Base-by-base conservation (phyloP, 2,888 invertebrate species). In the Morpho helenor region DNA sequence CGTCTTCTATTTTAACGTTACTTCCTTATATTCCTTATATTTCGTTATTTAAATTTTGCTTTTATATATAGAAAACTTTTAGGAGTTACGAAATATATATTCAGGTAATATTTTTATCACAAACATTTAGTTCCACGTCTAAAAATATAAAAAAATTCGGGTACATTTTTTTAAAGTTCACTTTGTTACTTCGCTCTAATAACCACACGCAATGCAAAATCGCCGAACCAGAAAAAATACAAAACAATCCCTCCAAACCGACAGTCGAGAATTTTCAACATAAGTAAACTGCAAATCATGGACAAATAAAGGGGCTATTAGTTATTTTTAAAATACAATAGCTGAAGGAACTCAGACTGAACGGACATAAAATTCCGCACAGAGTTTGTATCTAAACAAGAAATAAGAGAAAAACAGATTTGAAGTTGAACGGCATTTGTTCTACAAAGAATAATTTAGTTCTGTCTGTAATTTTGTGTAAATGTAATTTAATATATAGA, bases 361-460 rank as follows among this genome's bases (percentile, higher is more conserved):
- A 48, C 41, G 59, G 61, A 64, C 60, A 66, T 64, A 57, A 63
- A 67, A 67, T 64, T 62, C 65, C 53, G 56, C 57, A 49, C 57
- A 57, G 54, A 62, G 61, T 64, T 62, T 64, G 57, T 60, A 60
- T 60, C 59, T 54, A 56, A 54, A 56, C 61, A 66, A 65, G 56
- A 63, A 66, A 67, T 62, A 63, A 62, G 52, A 55, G 47, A 61
- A 60, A 61, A 60, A 56, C 47, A 41, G 8, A 39, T 10, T 46
- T 22, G 45, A 50, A 60, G 52, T 50, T 43, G 39, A 61, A 55
- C 47, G 55, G 56, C 49, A 59, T 58, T 49, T 44, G 40, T 49
- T 56, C 56, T 56, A 54, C 44, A 46, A 46, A 53, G 44, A 60
- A 39, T 46, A 40, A 53, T 48, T 50, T 53, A 49, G 8, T 45